A percentile compares a stretch with the other conserved stretches of the same genome.
Evolutionary conservation across 2,113 vertebrate genomes (phyloP).

Genomic region (Percina caprodes): DNA sequence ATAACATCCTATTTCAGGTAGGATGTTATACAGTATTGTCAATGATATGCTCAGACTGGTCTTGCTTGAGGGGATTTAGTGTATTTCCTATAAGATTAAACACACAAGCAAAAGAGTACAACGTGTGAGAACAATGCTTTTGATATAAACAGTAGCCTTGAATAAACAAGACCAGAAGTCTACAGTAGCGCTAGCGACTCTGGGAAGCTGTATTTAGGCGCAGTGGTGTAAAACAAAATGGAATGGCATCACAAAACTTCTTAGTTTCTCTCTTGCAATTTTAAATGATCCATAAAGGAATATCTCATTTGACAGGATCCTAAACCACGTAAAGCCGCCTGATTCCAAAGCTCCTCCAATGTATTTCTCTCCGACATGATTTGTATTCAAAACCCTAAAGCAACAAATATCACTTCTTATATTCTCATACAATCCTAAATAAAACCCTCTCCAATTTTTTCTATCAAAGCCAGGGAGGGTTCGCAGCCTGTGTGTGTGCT

Average conservation of each 20-base stretch:
- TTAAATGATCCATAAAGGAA: conserved; percentile 30
- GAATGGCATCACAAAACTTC: neutral
- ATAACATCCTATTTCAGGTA: conserved; percentile 59
- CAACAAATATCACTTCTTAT: conserved; percentile 24
- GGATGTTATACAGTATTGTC: conserved; percentile 14
- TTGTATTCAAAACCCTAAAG: conserved; percentile 21
- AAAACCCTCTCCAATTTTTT: conserved; percentile 23
- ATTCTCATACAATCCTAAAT: conserved; percentile 37
- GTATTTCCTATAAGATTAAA: conserved; percentile 77
- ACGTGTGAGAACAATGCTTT: neutral
- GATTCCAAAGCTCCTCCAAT: conserved; percentile 8
- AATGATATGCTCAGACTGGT: neutral
- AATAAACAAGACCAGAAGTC: neutral
- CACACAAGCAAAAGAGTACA: neutral
- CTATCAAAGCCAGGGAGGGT: conserved; percentile 7
- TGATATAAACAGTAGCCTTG: neutral
- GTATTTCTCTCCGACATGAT: conserved; percentile 6
- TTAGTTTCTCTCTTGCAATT: neutral
- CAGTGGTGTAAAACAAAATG: neutral
- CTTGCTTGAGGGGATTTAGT: neutral
- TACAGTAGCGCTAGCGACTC: neutral
- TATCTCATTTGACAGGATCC: neutral
- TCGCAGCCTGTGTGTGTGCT: neutral
- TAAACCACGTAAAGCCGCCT: neutral
- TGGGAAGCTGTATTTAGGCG: neutral